phyloP scores from a whole-genome alignment of 2,797 vertebrate species.

The Heteromormyrus szaboi region DNA sequence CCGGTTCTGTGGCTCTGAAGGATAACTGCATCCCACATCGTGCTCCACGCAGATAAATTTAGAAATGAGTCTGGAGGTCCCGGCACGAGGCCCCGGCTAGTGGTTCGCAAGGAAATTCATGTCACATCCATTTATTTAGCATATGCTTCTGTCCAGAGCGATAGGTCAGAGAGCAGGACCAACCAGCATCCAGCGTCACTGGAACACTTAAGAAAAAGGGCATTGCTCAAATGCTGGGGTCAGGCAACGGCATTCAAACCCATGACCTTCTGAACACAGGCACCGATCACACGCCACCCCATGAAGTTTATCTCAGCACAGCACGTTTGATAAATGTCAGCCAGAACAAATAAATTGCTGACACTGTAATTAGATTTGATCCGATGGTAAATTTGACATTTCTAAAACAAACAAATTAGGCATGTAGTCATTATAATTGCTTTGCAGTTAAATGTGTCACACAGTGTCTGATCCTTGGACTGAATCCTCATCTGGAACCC shows the following conservation, averaged over 20 bases:
- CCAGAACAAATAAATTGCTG: background rate
- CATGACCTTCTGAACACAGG: background rate
- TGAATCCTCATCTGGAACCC: background rate
- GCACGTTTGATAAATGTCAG: background rate
- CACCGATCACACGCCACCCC: background rate
- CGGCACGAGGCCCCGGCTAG: background rate
- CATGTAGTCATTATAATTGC: background rate
- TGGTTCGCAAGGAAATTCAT: background rate
- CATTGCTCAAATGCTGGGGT: background rate
- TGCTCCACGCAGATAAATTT: background rate
- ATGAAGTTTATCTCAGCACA: background rate
- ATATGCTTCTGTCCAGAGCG: background rate
- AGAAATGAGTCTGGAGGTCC: background rate
- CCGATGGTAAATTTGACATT: conserved; percentile 3
- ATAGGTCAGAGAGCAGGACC: background rate
- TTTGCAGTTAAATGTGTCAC: background rate
- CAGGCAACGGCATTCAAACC: background rate
- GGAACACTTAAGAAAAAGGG: background rate
- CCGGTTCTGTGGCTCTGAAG: conserved; percentile 2
- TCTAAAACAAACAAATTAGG: conserved; percentile 14
- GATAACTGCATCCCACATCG: background rate
- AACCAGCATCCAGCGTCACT: background rate
- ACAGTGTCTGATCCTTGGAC: background rate
- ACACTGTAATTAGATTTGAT: background rate
- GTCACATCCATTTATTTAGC: background rate